Evolutionary conservation across 2,888 invertebrate genomes (phyloP).

Genomic region (Craniophora ligustri): DNA sequence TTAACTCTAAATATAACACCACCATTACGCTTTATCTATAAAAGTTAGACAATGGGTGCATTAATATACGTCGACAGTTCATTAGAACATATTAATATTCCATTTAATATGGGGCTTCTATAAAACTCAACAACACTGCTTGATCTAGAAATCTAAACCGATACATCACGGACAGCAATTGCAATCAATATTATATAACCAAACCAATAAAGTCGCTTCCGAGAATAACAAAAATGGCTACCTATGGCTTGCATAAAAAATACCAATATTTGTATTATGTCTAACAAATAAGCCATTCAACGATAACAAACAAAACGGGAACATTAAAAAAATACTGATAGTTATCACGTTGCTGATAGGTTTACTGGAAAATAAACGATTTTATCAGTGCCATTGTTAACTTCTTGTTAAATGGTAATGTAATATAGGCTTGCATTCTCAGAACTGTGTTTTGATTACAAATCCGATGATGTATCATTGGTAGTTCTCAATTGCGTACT

Average conservation of each 20-base stretch:
- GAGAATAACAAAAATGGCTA: not conserved
- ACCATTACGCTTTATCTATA: no score
- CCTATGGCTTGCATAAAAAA: no score
- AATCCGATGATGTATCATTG: constrained; percentile 13
- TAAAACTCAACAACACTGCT: no score
- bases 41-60: no score
- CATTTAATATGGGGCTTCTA: no score
- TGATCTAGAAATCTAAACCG: no score
- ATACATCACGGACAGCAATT: no score
- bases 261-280: not conserved
- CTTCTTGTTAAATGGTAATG: constrained; percentile 41
- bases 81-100: no score
- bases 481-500: not conserved
- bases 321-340: constrained; percentile 36
- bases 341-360: constrained; percentile 33
- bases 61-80: no score
- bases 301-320: constrained; percentile 19
- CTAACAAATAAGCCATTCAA: not conserved
- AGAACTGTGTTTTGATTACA: constrained; percentile 38
- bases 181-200: no score
- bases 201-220: no score
- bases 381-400: constrained; percentile 45
- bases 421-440: constrained; percentile 43
- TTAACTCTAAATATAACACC: no score
- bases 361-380: constrained; percentile 43